Evolutionary conservation across 2,797 vertebrate genomes (phyloP).

Genomic region (Podarcis siculus): DNA sequence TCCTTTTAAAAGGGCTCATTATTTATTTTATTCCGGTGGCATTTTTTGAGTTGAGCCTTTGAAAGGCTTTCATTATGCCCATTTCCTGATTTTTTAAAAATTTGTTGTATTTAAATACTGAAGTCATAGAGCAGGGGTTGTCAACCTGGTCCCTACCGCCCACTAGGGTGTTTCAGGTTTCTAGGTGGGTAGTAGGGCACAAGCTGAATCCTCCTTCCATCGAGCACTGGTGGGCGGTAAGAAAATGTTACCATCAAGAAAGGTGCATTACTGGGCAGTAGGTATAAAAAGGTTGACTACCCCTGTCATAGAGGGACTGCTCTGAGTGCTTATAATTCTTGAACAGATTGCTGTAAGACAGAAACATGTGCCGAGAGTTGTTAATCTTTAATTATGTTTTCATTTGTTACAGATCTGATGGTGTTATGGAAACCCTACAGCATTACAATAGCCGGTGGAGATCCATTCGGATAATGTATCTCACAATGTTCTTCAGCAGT

Average conservation of each 20-base stretch:
- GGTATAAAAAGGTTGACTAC: no score
- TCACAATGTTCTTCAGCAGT: conserved; percentile 99
- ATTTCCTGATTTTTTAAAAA: background rate
- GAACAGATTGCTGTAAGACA: no score
- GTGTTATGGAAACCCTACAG: conserved; percentile 79
- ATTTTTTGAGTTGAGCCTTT: background rate
- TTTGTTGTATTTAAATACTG: background rate
- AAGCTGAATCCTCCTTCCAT: no score
- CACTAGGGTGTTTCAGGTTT: no score
- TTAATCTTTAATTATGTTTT: conserved; percentile 25
- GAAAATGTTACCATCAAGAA: no score
- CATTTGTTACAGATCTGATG: conserved; percentile 72
- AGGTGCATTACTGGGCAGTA: no score
- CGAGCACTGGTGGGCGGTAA: no score
- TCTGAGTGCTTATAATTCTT: background rate
- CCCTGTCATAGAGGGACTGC: background rate
- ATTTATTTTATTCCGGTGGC: background rate
- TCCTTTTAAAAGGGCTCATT: background rate
- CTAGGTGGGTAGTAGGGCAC: no score
- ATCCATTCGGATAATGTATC: conserved; percentile 94
- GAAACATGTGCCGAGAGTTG: background rate
- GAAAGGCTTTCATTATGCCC: background rate
- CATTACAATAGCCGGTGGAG: conserved; percentile 87
- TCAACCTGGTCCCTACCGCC: no score
- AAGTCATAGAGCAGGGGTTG: background rate